phyloP scores from a whole-genome alignment of 2,888 invertebrate genomes.

The Phalera bucephala region DNA sequence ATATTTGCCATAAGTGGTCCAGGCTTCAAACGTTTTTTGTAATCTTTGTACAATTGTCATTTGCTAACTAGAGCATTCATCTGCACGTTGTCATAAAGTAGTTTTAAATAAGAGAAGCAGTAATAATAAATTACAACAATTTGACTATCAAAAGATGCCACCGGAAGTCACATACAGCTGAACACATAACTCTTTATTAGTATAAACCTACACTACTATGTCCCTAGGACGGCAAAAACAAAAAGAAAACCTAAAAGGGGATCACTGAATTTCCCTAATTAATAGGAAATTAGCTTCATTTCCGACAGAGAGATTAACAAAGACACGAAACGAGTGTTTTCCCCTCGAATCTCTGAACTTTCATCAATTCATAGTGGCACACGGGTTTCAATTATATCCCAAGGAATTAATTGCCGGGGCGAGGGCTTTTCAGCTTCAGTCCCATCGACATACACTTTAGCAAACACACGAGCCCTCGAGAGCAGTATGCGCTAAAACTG shows the following conservation, averaged over 20 bases:
- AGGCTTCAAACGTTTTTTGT: no score
- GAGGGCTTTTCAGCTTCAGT: slow-evolving; percentile 47
- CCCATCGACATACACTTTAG: slow-evolving; percentile 62
- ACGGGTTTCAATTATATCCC: slow-evolving; percentile 46
- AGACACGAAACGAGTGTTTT: slow-evolving; percentile 8
- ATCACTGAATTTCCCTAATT: neutral
- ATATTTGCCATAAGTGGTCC: no score
- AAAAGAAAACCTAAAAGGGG: neutral
- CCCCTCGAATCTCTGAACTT: slow-evolving; percentile 19
- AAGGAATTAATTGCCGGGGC: slow-evolving; percentile 49
- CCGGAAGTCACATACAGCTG: no score
- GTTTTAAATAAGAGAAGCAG: no score
- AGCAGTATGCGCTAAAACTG: slow-evolving; percentile 56
- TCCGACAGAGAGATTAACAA: slow-evolving; percentile 3
- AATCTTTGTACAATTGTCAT: no score
- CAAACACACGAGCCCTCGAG: slow-evolving; percentile 55
- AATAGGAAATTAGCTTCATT: slow-evolving; percentile 1
- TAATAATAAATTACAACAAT: no score
- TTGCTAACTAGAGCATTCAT: no score
- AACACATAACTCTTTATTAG: no score
- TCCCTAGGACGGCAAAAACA: neutral
- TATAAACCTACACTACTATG: no score
- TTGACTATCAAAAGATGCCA: no score
- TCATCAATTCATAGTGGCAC: slow-evolving; percentile 37
- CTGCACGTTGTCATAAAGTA: no score